Evolutionary conservation across 2,113 vertebrate genomes (phyloP).

Genomic region (Aspidoscelis tigris): DNA sequence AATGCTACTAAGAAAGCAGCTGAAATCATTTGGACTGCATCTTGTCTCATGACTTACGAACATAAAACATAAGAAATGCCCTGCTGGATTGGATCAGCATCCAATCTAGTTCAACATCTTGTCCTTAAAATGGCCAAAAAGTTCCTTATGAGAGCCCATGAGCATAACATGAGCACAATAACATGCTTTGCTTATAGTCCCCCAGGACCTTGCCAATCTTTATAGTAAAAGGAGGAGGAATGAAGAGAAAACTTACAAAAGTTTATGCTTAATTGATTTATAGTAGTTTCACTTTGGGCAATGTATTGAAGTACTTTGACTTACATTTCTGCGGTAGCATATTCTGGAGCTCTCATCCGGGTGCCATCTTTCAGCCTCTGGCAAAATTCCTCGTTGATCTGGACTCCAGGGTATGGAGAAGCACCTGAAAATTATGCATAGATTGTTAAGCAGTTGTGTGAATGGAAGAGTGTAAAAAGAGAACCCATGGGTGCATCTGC

Average conservation of each 20-base stretch:
- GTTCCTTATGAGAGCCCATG: no score
- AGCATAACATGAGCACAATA: no score
- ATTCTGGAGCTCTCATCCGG: slow-evolving; percentile 94
- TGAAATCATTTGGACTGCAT: not conserved
- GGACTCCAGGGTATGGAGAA: slow-evolving; percentile 95
- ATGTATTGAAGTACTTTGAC: slow-evolving; percentile 47
- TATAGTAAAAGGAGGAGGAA: not conserved
- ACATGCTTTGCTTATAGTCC: no score
- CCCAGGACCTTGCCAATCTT: no score
- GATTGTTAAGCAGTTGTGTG: not conserved
- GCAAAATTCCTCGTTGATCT: slow-evolving; percentile 98
- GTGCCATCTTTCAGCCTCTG: slow-evolving; percentile 92
- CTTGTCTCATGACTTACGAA: not conserved
- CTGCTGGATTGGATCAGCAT: no score
- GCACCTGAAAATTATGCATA: slow-evolving; percentile 80
- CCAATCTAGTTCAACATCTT: no score
- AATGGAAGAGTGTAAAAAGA: not conserved
- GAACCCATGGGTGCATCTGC: slow-evolving; percentile 8
- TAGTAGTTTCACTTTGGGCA: not conserved
- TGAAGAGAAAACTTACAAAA: not conserved
- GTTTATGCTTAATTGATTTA: not conserved
- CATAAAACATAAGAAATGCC: no score
- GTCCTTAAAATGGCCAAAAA: no score
- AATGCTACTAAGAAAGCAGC: not conserved
- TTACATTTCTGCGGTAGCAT: slow-evolving; percentile 94